Percentiles rank a stretch among this genome's conserved stretches.
phyloP scores from a whole-genome alignment of 64 coral and sea anemone genomes.

The Orbicella faveolata region DNA sequence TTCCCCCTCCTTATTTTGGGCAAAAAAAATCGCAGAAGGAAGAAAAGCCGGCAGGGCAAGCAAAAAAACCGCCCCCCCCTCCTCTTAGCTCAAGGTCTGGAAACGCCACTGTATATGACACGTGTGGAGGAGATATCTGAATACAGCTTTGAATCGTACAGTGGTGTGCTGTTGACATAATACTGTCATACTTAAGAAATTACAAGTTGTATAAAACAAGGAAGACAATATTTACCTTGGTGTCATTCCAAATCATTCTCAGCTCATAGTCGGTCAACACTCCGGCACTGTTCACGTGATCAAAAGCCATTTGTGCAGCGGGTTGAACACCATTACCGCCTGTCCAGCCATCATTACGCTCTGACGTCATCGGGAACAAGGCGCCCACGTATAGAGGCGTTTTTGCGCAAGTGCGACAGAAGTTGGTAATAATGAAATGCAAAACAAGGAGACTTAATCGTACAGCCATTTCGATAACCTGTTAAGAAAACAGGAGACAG shows the following conservation, averaged over 20 bases:
- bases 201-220: no score
- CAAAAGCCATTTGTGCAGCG: constrained; percentile 80
- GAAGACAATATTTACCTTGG: constrained; percentile 36
- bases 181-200: no score
- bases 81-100: no score
- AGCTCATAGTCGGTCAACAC: constrained; percentile 70
- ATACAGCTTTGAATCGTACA: no score
- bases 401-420: constrained; percentile 15
- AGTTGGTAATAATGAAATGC: background rate
- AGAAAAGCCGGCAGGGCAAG: no score
- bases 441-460: background rate
- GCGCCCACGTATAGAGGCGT: constrained; percentile 69
- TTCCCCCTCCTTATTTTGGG: no score
- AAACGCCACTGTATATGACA: no score
- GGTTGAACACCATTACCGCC: constrained; percentile 79
- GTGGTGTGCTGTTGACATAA: no score
- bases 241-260: constrained; percentile 85
- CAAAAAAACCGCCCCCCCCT: no score
- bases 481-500: background rate
- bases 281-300: constrained; percentile 63
- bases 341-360: constrained; percentile 62
- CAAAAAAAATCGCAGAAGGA: no score
- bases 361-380: constrained; percentile 83
- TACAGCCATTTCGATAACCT: background rate
- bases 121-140: no score